Evolutionary conservation across 2,797 vertebrate genomes (phyloP).

Genomic region (Rhinatrema bivittatum): DNA sequence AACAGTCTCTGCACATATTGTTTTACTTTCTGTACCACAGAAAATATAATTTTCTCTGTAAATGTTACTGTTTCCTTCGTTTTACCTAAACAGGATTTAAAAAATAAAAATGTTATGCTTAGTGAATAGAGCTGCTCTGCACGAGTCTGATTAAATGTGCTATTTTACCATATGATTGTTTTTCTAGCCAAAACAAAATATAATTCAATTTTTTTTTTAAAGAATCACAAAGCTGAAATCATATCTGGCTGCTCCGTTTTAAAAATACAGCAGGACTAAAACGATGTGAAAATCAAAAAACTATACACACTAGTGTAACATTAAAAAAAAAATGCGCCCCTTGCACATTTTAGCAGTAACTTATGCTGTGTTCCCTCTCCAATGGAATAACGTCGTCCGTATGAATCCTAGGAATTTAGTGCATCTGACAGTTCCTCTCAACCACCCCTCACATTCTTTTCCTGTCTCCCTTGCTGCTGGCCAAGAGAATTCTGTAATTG

Average conservation of each 20-base stretch:
- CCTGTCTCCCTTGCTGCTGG: slow-evolving; percentile 85
- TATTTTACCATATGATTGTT: too few relatives aligned
- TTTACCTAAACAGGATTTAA: too few relatives aligned
- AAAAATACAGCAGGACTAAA: slow-evolving; percentile 13
- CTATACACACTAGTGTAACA: slow-evolving; percentile 20
- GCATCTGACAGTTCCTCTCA: slow-evolving; percentile 82
- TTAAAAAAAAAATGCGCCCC: slow-evolving; percentile 41
- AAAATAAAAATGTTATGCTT: too few relatives aligned
- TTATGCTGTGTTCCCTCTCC: slow-evolving; percentile 72
- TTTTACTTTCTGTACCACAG: too few relatives aligned
- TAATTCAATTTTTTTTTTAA: slow-evolving; percentile 13
- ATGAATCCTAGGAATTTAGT: slow-evolving; percentile 82
- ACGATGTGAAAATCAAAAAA: slow-evolving; percentile 41
- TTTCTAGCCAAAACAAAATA: slow-evolving; percentile 24
- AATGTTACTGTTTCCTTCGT: too few relatives aligned
- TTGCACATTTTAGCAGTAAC: slow-evolving; percentile 52
- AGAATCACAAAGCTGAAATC: slow-evolving; percentile 31
- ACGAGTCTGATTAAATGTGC: too few relatives aligned
- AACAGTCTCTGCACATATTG: too few relatives aligned
- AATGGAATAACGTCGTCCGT: slow-evolving; percentile 73
- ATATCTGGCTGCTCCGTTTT: slow-evolving; percentile 4
- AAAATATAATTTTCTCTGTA: too few relatives aligned
- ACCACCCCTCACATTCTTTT: slow-evolving; percentile 82
- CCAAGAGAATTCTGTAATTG: slow-evolving; percentile 93
- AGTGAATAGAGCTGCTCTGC: too few relatives aligned